Evolutionary conservation across 92 coral and sea anemone genomes (phyloP), one percentile per base, ranked within the genome.

Genomic region (Plumapathes pennacea): DNA sequence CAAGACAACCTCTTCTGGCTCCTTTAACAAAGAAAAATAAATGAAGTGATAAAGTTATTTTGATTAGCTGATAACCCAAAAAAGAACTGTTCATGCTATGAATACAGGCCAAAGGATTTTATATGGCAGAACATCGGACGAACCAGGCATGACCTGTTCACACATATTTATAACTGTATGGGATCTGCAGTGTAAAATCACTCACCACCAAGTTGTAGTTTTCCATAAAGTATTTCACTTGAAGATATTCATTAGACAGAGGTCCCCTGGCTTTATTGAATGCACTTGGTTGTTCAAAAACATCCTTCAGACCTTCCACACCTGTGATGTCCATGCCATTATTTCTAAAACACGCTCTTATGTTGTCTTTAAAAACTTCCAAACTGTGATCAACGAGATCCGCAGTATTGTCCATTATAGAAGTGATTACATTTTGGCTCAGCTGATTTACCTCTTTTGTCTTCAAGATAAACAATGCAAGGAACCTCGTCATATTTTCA

Each of bases 121-220:
- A n/a, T n/a, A n/a, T n/a, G n/a, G n/a, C n/a, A n/a, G n/a, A n/a
- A n/a, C n/a, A n/a, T n/a, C n/a, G n/a, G n/a, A n/a, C n/a, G n/a
- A n/a, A n/a, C n/a, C n/a, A n/a, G n/a, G n/a, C n/a, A n/a, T n/a
- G n/a, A n/a, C n/a, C n/a, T n/a, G n/a, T n/a, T n/a, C n/a, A n/a
- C n/a, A n/a, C n/a, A n/a, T n/a, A n/a, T n/a, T n/a, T n/a, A n/a
- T n/a, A n/a, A n/a, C n/a, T n/a, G n/a, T n/a, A n/a, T n/a, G n/a
- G n/a, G n/a, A n/a, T n/a, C n/a, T n/a, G n/a, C n/a, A n/a, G n/a
- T n/a, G n/a, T n/a, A n/a, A n/a, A 25, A 17, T 17, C 9, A 44
- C 89, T 59, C 58, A 83, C 85, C 84, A 83, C 85, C 25, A 77
- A 83, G 31, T 77, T 49, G 38, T 77, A 71, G 44, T 77, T 62